Conservation (phyloP, 2,113 vertebrate species). For the Nyctibius bracteatus region DNA sequence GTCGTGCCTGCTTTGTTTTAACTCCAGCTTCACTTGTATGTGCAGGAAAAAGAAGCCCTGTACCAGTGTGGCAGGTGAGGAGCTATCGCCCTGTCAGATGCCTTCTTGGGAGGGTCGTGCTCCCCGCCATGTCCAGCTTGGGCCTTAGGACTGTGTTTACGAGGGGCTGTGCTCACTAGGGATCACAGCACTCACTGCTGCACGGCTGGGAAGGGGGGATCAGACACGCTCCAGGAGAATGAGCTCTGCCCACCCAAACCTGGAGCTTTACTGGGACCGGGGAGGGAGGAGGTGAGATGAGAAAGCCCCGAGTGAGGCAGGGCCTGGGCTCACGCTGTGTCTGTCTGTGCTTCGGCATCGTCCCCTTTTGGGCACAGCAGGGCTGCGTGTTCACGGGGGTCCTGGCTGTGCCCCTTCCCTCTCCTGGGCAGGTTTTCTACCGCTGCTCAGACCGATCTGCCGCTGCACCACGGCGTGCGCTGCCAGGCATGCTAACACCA, state of each 20-base stretch:
- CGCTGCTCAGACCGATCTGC: fast-evolving
- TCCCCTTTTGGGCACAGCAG: neutral
- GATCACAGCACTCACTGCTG: neutral
- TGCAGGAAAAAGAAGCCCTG: neutral
- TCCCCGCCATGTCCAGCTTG: neutral
- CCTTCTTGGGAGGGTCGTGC: neutral
- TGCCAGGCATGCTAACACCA: fast-evolving
- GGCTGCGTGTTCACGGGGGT: too few relatives aligned
- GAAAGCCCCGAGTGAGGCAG: neutral
- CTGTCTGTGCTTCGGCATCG: neutral
- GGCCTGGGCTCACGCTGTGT: neutral
- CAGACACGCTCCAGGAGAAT: neutral
- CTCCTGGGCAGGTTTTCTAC: neutral
- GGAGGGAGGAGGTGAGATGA: neutral
- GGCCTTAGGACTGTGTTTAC: neutral
- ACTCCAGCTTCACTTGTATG: neutral
- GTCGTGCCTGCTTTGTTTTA: neutral
- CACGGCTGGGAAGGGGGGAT: neutral
- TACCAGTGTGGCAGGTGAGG: neutral
- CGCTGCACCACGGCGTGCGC: neutral
- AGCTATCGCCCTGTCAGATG: neutral
- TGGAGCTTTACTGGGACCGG: neutral
- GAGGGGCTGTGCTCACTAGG: neutral
- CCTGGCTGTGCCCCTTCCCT: neutral
- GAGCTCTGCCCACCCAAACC: neutral